A percentile compares a stretch with the other conserved stretches of the same genome.
Evolutionary conservation across 1,140 invertebrate genomes (phyloP).

Genomic region (Apolygus lucorum): DNA sequence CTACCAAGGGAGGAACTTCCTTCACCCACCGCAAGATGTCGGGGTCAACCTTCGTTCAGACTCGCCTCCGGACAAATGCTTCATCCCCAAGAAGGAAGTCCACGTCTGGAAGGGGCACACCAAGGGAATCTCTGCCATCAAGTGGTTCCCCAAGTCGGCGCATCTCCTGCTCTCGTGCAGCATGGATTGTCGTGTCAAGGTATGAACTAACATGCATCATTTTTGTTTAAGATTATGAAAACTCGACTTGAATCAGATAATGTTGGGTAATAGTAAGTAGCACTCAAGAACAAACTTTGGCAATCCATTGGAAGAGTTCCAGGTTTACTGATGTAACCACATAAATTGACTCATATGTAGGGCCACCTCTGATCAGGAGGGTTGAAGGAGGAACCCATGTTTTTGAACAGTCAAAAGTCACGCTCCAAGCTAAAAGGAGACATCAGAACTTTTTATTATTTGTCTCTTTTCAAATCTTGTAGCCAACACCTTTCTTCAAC

Average conservation of each 20-base stretch:
- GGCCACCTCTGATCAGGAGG: too few relatives aligned
- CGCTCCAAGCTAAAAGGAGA: too few relatives aligned
- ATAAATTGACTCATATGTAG: too few relatives aligned
- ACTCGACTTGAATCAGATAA: constrained; percentile 1
- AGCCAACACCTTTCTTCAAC: too few relatives aligned
- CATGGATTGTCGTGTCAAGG: constrained; percentile 95
- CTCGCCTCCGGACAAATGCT: constrained; percentile 88
- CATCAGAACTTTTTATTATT: too few relatives aligned
- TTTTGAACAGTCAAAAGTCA: too few relatives aligned
- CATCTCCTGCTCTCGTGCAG: constrained; percentile 91
- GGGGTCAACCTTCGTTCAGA: constrained; percentile 91
- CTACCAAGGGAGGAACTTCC: constrained; percentile 92
- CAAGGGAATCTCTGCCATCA: constrained; percentile 91
- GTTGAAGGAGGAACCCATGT: too few relatives aligned
- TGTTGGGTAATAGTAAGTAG: constrained; percentile 1
- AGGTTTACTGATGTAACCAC: too few relatives aligned
- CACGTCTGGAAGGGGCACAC: constrained; percentile 96
- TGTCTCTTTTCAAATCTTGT: too few relatives aligned
- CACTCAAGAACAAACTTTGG: constrained; percentile 1
- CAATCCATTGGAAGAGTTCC: too few relatives aligned
- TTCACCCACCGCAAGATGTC: constrained; percentile 90
- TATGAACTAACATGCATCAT: constrained; percentile 37
- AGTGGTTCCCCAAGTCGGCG: constrained; percentile 90
- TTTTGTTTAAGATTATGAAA: constrained; percentile 26
- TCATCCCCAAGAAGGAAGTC: constrained; percentile 92